These are phyloP conservation scores for Lucinisca nassula DNA, from an alignment of 2,888 invertebrate genomes.

Conservation along the genomic window DNA sequence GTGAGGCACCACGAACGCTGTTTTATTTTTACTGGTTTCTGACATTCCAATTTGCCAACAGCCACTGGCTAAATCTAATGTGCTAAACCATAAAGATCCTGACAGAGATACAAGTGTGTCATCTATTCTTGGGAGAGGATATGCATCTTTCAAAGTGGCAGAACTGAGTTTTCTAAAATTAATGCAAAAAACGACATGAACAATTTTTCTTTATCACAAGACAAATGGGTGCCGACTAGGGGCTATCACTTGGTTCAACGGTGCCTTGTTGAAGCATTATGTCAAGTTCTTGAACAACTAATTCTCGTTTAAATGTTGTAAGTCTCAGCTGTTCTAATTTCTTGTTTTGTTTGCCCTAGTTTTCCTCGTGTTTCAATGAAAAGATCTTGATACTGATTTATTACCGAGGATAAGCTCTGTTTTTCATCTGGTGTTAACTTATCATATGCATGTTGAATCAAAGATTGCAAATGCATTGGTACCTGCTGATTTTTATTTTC, in stretches of 20 bases:
- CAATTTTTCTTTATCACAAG: not conserved
- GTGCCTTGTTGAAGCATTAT: not conserved
- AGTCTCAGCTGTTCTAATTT: not conserved
- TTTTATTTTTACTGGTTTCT: not conserved
- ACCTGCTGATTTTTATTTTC: no score
- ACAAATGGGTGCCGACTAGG: not conserved
- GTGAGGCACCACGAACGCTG: not conserved
- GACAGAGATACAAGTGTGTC: not conserved
- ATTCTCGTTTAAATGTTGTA: not conserved
- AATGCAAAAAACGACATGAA: not conserved
- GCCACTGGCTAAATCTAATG: not conserved
- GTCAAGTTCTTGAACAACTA: not conserved
- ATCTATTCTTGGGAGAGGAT: not conserved
- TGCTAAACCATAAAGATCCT: not conserved
- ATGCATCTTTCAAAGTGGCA: not conserved
- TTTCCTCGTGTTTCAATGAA: not conserved
- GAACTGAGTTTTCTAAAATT: not conserved
- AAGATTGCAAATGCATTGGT: not conserved
- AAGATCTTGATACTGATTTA: not conserved
- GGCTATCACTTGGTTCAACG: not conserved
- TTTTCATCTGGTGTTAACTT: not conserved
- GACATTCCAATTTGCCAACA: not conserved
- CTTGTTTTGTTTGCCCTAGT: not conserved
- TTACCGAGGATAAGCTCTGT: not conserved
- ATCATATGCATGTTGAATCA: not conserved